Evolutionary conservation across 2,797 vertebrate species (phyloP).

Genomic region (Argyrosomus regius): DNA sequence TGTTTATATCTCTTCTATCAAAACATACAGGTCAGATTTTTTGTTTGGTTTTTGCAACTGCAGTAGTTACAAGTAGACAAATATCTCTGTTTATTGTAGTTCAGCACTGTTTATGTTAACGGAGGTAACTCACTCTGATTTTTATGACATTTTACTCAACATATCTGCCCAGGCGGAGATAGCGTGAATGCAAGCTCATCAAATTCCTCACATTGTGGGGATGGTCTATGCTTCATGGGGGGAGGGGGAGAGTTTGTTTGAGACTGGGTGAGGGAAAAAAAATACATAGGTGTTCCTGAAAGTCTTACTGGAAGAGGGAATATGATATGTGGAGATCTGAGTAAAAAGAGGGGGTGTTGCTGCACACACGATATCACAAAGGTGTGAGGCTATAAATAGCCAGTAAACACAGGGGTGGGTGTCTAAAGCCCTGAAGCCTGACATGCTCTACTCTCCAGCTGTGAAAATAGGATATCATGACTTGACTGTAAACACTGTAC

Average conservation of each 20-base stretch:
- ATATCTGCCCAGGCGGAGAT: conserved; percentile 63
- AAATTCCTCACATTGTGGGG: conserved; percentile 79
- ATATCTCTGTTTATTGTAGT: neutral
- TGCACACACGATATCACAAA: conserved; percentile 60
- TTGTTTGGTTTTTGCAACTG: neutral
- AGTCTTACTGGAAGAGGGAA: conserved; percentile 27
- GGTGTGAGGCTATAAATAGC: conserved; percentile 80
- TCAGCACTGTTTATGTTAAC: conserved; percentile 10
- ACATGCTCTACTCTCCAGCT: conserved; percentile 53
- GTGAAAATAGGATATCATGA: conserved; percentile 48
- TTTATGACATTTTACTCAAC: conserved; percentile 61
- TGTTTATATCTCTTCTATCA: neutral
- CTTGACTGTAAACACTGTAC: conserved; percentile 45
- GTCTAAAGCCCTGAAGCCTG: conserved; percentile 40
- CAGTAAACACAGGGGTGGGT: conserved; percentile 66
- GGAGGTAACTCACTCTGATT: conserved; percentile 34
- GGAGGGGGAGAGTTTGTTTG: conserved; percentile 50
- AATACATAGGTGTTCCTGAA: conserved; percentile 46
- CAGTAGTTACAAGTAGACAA: conserved; percentile 11
- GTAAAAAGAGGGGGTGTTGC: conserved; percentile 28
- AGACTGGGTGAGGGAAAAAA: conserved; percentile 46
- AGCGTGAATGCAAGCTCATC: conserved; percentile 77
- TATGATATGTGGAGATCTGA: conserved; percentile 42
- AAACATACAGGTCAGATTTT: conserved; percentile 12
- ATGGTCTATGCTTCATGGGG: conserved; percentile 57